These are phyloP conservation scores for Cheilosia grossa DNA, from an alignment of 2,888 invertebrate genomes.

Conservation along the genomic window DNA sequence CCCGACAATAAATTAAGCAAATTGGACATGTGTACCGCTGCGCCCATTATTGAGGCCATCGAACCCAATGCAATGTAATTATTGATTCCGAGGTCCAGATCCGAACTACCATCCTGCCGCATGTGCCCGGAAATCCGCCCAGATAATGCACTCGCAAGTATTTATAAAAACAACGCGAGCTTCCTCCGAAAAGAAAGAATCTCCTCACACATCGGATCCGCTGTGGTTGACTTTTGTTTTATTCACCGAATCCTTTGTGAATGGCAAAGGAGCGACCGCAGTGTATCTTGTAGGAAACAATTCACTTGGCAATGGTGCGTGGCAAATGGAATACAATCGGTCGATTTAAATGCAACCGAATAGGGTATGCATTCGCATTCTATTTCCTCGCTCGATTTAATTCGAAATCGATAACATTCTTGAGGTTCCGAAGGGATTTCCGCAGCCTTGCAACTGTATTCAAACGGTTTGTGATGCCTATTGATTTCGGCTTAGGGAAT, in stretches of 20 bases:
- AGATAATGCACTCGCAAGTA: background rate
- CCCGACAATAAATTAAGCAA: constrained; percentile 54
- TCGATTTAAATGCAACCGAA: background rate
- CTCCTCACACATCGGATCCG: background rate
- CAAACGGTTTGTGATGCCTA: background rate
- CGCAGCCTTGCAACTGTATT: background rate
- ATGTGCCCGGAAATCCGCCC: background rate
- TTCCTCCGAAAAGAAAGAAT: background rate
- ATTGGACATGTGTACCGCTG: constrained; percentile 42
- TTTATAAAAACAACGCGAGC: background rate
- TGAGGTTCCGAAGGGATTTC: constrained; percentile 17
- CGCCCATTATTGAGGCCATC: constrained; percentile 22
- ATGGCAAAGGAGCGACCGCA: background rate
- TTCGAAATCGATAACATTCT: constrained; percentile 55
- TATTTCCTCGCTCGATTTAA: constrained; percentile 16
- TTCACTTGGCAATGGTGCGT: background rate
- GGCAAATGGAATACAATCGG: background rate
- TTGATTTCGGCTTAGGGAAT: constrained; percentile 48
- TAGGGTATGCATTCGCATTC: no score
- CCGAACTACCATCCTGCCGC: background rate
- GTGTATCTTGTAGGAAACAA: background rate
- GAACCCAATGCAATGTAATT: constrained; percentile 16
- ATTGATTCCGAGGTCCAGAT: constrained; percentile 38
- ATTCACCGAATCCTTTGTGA: background rate
- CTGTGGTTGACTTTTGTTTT: constrained; percentile 2